phyloP scores from a whole-genome alignment of 1,140 invertebrate species.

The Parasteatoda tepidariorum region DNA sequence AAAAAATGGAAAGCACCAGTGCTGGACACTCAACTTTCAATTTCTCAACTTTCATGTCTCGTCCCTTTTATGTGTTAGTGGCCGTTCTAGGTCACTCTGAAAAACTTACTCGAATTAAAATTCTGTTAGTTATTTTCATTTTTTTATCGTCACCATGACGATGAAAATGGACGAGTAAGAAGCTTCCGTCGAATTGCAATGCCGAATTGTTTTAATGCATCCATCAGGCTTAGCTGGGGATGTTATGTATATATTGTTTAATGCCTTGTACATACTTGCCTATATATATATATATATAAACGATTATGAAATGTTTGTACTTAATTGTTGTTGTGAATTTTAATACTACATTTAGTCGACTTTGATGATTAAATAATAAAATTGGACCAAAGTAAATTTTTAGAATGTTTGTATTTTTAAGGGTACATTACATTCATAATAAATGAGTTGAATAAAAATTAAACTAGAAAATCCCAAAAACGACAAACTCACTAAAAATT shows the following conservation, averaged over 20 bases:
- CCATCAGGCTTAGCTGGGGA: constrained; percentile 46
- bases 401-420: no score
- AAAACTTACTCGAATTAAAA: constrained; percentile 35
- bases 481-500: no score
- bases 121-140: not conserved
- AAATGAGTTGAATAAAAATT: no score
- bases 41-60: constrained; percentile 32
- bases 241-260: constrained; percentile 55
- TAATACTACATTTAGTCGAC: constrained; percentile 8
- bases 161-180: constrained; percentile 38
- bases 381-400: constrained; percentile 24
- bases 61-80: constrained; percentile 49
- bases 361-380: not conserved
- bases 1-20: constrained; percentile 34
- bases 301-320: constrained; percentile 60
- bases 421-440: no score
- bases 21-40: constrained; percentile 53
- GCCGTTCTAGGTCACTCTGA: constrained; percentile 53
- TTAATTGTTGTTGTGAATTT: constrained; percentile 48
- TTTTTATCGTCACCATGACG: not conserved
- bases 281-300: constrained; percentile 48
- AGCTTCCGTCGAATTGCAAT: constrained; percentile 58
- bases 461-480: no score
- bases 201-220: constrained; percentile 60
- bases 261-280: constrained; percentile 58